Conservation (phyloP, 2,113 vertebrate genomes). For the Indicator maculatus region DNA sequence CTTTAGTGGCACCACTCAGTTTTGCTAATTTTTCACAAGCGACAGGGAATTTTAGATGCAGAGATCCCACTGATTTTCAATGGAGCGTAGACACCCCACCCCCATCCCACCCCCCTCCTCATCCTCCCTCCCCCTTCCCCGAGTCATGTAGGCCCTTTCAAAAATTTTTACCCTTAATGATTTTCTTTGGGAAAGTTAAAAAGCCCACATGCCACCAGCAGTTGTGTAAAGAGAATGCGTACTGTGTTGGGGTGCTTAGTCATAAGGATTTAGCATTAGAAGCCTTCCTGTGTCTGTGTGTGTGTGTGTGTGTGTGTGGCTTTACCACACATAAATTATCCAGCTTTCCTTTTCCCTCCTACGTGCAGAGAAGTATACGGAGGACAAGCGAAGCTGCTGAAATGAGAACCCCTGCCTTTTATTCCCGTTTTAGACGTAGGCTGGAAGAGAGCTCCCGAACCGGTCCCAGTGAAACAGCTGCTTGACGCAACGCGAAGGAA, state of each 20-base stretch:
- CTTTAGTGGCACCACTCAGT: not conserved
- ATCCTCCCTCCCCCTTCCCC: no score
- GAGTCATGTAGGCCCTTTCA: not conserved
- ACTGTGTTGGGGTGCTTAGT: conserved; percentile 48
- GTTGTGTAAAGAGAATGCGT: conserved; percentile 37
- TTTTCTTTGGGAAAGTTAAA: conserved; percentile 43
- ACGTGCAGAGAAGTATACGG: not conserved
- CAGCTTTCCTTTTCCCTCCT: conserved; percentile 48
- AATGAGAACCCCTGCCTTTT: not conserved
- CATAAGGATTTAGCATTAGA: conserved; percentile 35
- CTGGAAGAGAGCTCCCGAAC: conserved; percentile 7
- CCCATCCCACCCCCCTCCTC: no score
- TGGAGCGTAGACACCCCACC: not conserved
- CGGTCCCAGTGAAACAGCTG: not conserved
- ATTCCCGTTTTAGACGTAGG: not conserved
- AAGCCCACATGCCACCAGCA: conserved; percentile 10
- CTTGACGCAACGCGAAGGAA: not conserved
- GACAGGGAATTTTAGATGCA: not conserved
- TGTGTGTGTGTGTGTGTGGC: conserved; percentile 12
- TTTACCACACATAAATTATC: conserved; percentile 67
- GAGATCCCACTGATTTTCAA: conserved; percentile 20
- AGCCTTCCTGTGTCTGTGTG: conserved; percentile 27
- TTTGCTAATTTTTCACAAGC: not conserved
- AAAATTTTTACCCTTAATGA: conserved; percentile 6
- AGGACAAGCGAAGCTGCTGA: not conserved